Evolutionary conservation across 1,140 invertebrate species (phyloP), one percentile per base, ranked within the genome.

Genomic region (Brachionus koreanus): DNA sequence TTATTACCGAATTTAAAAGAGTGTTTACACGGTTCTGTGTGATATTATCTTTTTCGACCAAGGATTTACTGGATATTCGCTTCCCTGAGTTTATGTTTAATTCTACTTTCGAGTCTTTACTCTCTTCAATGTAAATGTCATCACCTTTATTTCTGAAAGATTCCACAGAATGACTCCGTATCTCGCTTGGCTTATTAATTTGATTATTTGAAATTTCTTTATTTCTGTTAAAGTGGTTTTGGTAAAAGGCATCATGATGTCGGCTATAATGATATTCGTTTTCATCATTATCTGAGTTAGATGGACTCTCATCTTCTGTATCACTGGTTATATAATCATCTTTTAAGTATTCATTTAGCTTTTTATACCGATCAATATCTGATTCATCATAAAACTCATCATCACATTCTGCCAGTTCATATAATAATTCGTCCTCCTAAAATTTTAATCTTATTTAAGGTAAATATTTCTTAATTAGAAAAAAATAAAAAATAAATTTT

Each of bases 311-410:
- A 6, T 69, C 65, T 29, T 74, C 69, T 46, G 69, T 74, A 9
- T 74, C 69, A 23, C 46, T 33, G 12, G 49, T 37, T 52, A 79
- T 79, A 29, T 61, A 79, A 37, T 79, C 76, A 35, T 79, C 76
- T 49, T 61, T 57, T 37, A 79, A 29, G 35, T 79, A 79, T 42
- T 79, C 76, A 61, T 79, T 79, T 37, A 79, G 19, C 61, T 65
- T 57, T 39, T 37, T 57, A 6, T 39, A 57, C 10, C 61, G 76
- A 9, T 79, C 76, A 65, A 42, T 42, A 19, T 79, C 33, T 2
- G 76, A 79, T 39, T 61, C 76, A n/a, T 79, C 61, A 35, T 57
- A 57, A 16, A 79, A 79, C 19, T 82, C 46, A 29, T 82, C 77
- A 33, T 82, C 79, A 35, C 43, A 65, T 67, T 82, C 79, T 25